These are phyloP conservation scores for Oreohelix idahoensis DNA, from an alignment of 1,140 invertebrate species.

Conservation along the genomic window DNA sequence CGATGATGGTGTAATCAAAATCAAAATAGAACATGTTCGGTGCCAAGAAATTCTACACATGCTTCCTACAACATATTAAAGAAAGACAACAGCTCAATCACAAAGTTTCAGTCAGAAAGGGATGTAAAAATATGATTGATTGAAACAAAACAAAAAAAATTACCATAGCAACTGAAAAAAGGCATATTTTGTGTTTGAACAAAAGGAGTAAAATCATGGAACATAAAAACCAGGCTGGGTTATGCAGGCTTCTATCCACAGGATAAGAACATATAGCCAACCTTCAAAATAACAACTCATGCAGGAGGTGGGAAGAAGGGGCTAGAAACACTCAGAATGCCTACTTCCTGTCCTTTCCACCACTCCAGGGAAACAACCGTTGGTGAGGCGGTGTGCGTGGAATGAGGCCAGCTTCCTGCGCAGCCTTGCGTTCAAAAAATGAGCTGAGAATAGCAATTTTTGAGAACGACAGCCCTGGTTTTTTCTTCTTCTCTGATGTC, in stretches of 20 bases:
- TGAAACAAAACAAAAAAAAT: background rate
- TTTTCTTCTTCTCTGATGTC: slow-evolving; percentile 34
- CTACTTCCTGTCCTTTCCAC: slow-evolving; percentile 42
- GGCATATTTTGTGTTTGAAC: background rate
- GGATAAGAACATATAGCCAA: background rate
- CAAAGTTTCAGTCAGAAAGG: no score
- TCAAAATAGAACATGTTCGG: no score
- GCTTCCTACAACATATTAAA: no score
- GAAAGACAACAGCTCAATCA: no score
- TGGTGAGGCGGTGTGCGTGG: slow-evolving; percentile 25
- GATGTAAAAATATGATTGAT: no score
- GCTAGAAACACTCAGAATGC: slow-evolving; percentile 4
- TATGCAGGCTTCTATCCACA: background rate
- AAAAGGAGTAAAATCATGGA: background rate
- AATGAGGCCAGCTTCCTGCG: slow-evolving; percentile 43
- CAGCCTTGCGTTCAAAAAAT: slow-evolving; percentile 68
- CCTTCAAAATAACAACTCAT: background rate
- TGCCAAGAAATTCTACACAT: no score
- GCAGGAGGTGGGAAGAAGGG: background rate
- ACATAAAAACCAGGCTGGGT: background rate
- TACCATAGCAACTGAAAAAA: background rate
- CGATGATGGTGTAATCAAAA: no score
- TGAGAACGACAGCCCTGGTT: slow-evolving; percentile 46
- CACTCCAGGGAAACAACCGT: slow-evolving; percentile 37
- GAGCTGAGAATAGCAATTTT: slow-evolving; percentile 68